Conservation (phyloP, 2,888 invertebrate genomes). For the Charanyca ferruginea region DNA sequence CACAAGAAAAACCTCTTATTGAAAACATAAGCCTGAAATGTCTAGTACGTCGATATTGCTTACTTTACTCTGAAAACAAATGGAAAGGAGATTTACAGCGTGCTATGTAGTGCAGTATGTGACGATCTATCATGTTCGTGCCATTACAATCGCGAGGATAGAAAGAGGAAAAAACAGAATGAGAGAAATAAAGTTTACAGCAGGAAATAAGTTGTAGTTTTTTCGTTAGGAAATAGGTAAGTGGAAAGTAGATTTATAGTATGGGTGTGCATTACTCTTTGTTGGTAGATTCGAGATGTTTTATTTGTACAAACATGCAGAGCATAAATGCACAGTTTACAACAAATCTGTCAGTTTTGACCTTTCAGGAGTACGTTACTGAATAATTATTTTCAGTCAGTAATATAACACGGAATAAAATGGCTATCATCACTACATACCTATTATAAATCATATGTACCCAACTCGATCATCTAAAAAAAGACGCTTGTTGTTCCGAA, state of each 20-base stretch:
- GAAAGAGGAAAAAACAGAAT: conserved; percentile 9
- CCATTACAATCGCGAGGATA: conserved; percentile 18
- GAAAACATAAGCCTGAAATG: conserved; percentile 21
- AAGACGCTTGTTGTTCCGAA: no score
- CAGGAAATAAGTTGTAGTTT: conserved; percentile 4
- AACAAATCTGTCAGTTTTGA: no score
- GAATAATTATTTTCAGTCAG: no score
- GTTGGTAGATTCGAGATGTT: not conserved
- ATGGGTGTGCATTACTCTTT: not conserved
- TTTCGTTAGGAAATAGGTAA: conserved; percentile 13
- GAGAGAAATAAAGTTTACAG: conserved; percentile 23
- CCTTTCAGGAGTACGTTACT: no score
- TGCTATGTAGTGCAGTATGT: conserved; percentile 12
- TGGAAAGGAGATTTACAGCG: conserved; percentile 32
- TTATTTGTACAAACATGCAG: no score
- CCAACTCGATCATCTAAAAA: no score
- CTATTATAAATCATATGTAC: no score
- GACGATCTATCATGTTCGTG: conserved; percentile 46
- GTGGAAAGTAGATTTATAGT: conserved; percentile 22
- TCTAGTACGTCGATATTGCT: conserved; percentile 37
- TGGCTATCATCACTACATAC: no score
- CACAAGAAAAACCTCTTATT: conserved; percentile 2
- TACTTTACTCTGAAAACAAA: conserved; percentile 28
- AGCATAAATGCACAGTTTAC: no score
- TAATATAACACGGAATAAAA: no score